phyloP scores from a whole-genome alignment of 2,797 vertebrate species.

The Acanthurus lineatus region DNA sequence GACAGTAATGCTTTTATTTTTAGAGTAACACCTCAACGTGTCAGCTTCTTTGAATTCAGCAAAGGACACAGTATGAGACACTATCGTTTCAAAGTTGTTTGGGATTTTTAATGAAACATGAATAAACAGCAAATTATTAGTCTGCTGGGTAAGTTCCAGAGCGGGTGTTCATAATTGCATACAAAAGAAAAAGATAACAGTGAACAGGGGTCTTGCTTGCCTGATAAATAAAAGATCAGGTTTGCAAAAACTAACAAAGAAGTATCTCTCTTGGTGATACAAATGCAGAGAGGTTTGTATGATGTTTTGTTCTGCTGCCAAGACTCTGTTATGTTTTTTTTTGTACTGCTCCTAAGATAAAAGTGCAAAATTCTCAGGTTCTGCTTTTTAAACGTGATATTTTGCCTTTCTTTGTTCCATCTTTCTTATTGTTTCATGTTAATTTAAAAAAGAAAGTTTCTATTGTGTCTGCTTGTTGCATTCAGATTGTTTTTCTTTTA shows the following conservation, averaged over 20 bases:
- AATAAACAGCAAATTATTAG: slow-evolving; percentile 63
- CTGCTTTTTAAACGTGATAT: slow-evolving; percentile 11
- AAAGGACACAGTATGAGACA: slow-evolving; percentile 43
- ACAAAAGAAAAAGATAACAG: slow-evolving; percentile 33
- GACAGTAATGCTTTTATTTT: slow-evolving; percentile 72
- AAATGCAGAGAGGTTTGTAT: slow-evolving; percentile 21
- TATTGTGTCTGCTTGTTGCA: no score
- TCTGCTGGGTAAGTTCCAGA: slow-evolving; percentile 49
- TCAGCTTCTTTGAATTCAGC: slow-evolving; percentile 52
- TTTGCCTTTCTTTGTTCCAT: neutral
- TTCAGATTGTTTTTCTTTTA: no score
- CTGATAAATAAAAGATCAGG: slow-evolving; percentile 67
- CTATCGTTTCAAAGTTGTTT: slow-evolving; percentile 29
- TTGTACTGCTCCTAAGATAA: slow-evolving; percentile 11
- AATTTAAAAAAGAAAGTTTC: neutral
- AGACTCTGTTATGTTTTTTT: neutral
- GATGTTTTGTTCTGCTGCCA: slow-evolving; percentile 34
- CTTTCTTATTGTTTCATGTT: neutral
- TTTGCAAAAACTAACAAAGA: slow-evolving; percentile 44
- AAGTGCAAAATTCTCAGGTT: slow-evolving; percentile 3
- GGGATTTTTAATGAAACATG: slow-evolving; percentile 62
- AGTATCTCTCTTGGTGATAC: neutral
- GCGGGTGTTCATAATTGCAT: slow-evolving; percentile 44
- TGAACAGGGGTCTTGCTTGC: slow-evolving; percentile 40
- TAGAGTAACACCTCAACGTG: slow-evolving; percentile 42